These are phyloP conservation scores for Hyperoplus lanceolatus DNA, from an alignment of 2,797 vertebrate species.

Conservation along the genomic window DNA sequence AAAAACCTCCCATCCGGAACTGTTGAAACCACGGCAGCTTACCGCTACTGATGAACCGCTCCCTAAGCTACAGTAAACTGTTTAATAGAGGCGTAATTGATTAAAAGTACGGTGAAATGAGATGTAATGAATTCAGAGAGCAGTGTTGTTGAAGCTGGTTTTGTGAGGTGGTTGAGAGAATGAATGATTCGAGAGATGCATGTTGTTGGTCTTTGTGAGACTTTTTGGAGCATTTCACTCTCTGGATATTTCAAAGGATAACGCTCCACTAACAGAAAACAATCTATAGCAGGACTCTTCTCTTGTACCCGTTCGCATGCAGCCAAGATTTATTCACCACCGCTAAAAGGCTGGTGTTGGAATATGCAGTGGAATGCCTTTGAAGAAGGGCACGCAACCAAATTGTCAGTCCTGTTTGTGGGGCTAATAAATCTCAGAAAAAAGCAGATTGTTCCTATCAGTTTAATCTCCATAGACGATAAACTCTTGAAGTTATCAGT, in stretches of 20 bases:
- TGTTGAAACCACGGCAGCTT: constrained; percentile 66
- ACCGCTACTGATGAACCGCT: constrained; percentile 68
- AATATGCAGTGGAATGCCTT: constrained; percentile 38
- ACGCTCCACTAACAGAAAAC: background rate
- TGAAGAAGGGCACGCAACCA: constrained; percentile 31
- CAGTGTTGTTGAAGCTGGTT: constrained; percentile 4
- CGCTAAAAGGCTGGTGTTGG: constrained; percentile 27
- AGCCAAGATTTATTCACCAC: constrained; percentile 46
- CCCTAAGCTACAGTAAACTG: constrained; percentile 58
- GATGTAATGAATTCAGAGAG: constrained; percentile 56
- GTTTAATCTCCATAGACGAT: constrained; percentile 20
- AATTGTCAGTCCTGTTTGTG: constrained; percentile 41
- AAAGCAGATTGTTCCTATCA: constrained; percentile 25
- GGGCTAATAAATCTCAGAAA: constrained; percentile 44
- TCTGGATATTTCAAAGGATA: constrained; percentile 21
- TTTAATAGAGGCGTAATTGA: constrained; percentile 79
- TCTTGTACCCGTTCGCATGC: constrained; percentile 18
- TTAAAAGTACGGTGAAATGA: constrained; percentile 69
- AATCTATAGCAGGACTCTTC: background rate
- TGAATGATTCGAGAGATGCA: constrained; percentile 1
- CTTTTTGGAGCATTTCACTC: constrained; percentile 5
- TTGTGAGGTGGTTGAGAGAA: constrained; percentile 36
- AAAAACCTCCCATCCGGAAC: constrained; percentile 87
- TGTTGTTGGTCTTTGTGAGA: background rate
- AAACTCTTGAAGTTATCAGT: constrained; percentile 17